phyloP scores from a whole-genome alignment of 1,140 invertebrate genomes.

The Hyphantria cunea region DNA sequence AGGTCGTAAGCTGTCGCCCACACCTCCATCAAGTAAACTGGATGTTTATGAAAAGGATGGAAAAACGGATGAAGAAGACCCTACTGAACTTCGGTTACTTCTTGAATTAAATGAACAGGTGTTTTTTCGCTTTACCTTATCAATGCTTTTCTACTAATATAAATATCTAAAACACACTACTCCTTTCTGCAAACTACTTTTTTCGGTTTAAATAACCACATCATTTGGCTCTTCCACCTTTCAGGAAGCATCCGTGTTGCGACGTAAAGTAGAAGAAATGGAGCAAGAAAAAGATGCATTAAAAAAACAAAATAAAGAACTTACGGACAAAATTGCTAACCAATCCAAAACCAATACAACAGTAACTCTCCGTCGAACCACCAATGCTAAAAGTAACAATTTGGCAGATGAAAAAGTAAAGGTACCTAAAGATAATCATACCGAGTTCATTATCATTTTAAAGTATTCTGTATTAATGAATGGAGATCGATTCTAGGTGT shows the following conservation, averaged over 20 bases:
- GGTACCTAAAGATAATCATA: constrained; percentile 52
- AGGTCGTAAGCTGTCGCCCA: constrained; percentile 86
- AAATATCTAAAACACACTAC: no score
- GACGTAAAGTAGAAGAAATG: constrained; percentile 92
- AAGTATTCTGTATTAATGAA: background rate
- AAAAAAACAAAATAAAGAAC: constrained; percentile 88
- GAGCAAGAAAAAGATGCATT: constrained; percentile 90
- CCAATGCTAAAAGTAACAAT: constrained; percentile 65
- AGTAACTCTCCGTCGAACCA: constrained; percentile 56
- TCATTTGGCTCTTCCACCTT: background rate
- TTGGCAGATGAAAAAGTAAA: constrained; percentile 87
- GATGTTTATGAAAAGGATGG: constrained; percentile 88
- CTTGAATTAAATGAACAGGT: constrained; percentile 93
- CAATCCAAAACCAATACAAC: constrained; percentile 65
- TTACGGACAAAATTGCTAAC: constrained; percentile 86
- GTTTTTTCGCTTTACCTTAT: constrained; percentile 26
- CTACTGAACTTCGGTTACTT: constrained; percentile 88
- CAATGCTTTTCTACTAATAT: background rate
- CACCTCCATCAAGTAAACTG: constrained; percentile 83
- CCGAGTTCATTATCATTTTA: background rate
- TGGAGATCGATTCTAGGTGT: constrained; percentile 50
- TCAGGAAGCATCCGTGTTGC: constrained; percentile 89
- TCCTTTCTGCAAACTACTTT: background rate
- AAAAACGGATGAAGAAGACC: constrained; percentile 89
- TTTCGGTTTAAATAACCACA: constrained; percentile 18